Conservation (phyloP, 1,140 invertebrate genomes). For the Drosophila pruinosa region DNA sequence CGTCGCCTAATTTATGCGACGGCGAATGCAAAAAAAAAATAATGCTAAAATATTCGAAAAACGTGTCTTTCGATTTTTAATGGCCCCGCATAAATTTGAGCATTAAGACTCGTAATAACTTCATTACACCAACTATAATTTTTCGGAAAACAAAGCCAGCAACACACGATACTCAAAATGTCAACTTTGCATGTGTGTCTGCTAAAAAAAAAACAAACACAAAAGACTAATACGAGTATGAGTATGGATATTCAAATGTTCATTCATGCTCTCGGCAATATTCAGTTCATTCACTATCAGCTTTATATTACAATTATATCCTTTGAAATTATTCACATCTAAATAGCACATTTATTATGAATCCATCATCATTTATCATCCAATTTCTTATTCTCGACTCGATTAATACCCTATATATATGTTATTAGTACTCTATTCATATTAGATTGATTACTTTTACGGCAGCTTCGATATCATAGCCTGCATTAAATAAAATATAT, state of each 20-base stretch:
- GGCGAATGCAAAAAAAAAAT: constrained; percentile 42
- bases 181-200: constrained; percentile 23
- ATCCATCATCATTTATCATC: no score
- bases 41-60: constrained; percentile 73
- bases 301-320: no score
- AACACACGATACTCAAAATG: constrained; percentile 44
- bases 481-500: no score
- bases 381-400: no score
- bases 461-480: no score
- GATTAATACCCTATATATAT: no score
- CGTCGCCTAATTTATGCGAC: constrained; percentile 79
- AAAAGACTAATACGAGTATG: constrained; percentile 14
- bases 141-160: constrained; percentile 19
- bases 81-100: constrained; percentile 77
- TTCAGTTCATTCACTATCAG: no score
- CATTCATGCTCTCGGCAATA: no score
- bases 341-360: no score
- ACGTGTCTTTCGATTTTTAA: constrained; percentile 81
- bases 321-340: no score
- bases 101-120: constrained; percentile 79
- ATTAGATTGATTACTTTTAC: no score
- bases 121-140: constrained; percentile 80
- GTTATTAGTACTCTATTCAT: no score
- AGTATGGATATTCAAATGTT: constrained; percentile 15
- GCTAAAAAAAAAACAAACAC: not conserved